Evolutionary conservation across 2,797 vertebrate genomes (phyloP), one percentile per base, ranked within the genome.

Genomic region (Peromyscus aztecus): DNA sequence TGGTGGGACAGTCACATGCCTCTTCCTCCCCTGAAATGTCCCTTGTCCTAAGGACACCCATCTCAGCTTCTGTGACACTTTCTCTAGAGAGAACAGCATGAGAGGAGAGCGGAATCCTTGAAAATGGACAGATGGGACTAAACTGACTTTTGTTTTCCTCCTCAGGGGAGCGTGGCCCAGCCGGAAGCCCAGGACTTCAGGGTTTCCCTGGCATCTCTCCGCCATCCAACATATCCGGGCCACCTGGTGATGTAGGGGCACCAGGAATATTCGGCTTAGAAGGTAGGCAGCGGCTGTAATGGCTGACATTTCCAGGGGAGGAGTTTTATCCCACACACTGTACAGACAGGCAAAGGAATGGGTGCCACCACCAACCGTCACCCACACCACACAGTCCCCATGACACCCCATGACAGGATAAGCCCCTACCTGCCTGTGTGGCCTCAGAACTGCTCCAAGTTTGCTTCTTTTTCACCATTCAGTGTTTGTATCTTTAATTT

Each of bases 101-200:
- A 14, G n/a, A 13, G n/a, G 24, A 34, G 63, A 65, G 55, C 0
- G 0, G 0, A 0, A 4, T 5, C 46, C 13, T 4, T 21, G 23
- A 37, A 93, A 14, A 61, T 57, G 1, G 6, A 40, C 19, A 13
- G 19, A 23, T 27, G 13, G 16, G 4, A 0, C 69, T 63, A 14
- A 88, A 63, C 6, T 11, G 2, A 40, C 69, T 85, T 59, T 46
- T 80, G 85, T 94, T 92, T 87, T 97, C 78, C 94, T 97, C 67
- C 43, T 88, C 95, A 99, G 99, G 99, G 96, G 95, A 98, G 65
- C 98, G 94, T 63, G 99, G 99, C 94, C 92, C 97, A 4, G 91
- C 97, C 23, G 99, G 99, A 94, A 94, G 11, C 59, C 98, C 98
- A 55, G 99, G 99, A 67, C 75, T 98, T 23, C 98, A 97, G 21